phyloP scores from a whole-genome alignment of 2,113 vertebrate species.

The Lagopus muta region DNA sequence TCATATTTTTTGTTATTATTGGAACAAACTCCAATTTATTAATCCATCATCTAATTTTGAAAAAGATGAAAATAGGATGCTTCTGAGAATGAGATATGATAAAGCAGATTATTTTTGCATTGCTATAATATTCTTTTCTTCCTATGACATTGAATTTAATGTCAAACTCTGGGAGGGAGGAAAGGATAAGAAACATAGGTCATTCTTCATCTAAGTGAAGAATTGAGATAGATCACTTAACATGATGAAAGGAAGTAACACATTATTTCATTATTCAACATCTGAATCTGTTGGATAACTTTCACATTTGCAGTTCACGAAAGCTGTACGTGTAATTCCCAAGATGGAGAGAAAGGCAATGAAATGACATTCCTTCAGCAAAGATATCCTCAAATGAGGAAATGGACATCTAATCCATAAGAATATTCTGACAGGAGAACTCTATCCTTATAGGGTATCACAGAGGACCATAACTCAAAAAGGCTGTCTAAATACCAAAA shows the following conservation, averaged over 20 bases:
- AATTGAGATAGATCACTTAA: not conserved
- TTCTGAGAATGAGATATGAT: not conserved
- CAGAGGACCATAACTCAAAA: not conserved
- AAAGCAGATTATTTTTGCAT: conserved; percentile 20
- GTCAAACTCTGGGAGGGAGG: not conserved
- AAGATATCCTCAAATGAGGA: not conserved
- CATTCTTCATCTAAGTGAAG: conserved; percentile 12
- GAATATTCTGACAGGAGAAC: not conserved
- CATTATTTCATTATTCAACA: not conserved
- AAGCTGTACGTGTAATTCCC: not conserved
- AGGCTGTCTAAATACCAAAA: not conserved
- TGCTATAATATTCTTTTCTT: not conserved
- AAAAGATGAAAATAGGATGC: conserved; percentile 16
- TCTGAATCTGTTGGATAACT: not conserved
- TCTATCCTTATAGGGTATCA: not conserved
- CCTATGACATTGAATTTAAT: conserved; percentile 10
- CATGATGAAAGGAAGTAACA: not conserved
- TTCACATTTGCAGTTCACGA: not conserved
- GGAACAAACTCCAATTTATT: conserved; percentile 27
- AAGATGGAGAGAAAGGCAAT: not conserved
- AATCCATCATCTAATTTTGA: not conserved
- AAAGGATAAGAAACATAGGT: conserved; percentile 6
- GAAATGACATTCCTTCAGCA: not conserved
- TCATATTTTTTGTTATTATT: conserved; percentile 21
- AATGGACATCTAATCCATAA: not conserved